phyloP scores from a whole-genome alignment of 2,797 vertebrate genomes.

The Kryptolebias ocellatus region DNA sequence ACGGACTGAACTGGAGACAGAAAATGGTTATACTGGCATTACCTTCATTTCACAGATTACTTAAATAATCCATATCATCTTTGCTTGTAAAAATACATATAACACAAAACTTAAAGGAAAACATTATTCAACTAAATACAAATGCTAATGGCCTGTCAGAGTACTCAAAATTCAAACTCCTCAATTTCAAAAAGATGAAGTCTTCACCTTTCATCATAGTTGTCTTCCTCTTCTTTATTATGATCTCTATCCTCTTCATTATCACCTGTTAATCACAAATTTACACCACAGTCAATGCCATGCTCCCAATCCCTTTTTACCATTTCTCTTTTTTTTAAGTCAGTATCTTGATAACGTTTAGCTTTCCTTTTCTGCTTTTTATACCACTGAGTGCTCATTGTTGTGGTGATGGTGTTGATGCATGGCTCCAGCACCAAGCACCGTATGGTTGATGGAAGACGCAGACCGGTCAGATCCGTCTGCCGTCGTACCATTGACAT shows the following conservation, averaged over 20 bases:
- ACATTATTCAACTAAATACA: conserved; percentile 54
- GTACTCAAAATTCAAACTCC: conserved; percentile 58
- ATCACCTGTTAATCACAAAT: conserved; percentile 11
- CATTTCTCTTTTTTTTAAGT: conserved; percentile 21
- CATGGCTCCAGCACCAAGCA: conserved; percentile 81
- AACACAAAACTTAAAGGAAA: conserved; percentile 45
- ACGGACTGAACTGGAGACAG: conserved; percentile 18
- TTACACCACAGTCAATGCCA: conserved; percentile 9
- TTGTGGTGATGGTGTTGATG: conserved; percentile 86
- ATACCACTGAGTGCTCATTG: conserved; percentile 97
- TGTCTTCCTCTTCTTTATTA: conserved; percentile 19
- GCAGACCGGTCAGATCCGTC: conserved; percentile 96
- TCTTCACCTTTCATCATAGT: conserved; percentile 38
- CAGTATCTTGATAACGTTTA: conserved; percentile 14
- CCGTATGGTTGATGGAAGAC: conserved; percentile 95
- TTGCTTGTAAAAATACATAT: conserved; percentile 50
- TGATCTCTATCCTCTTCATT: conserved; percentile 6
- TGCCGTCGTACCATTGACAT: conserved; percentile 84
- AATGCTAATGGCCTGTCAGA: conserved; percentile 65
- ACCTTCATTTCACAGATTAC: conserved; percentile 74
- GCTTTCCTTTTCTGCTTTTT: conserved; percentile 53
- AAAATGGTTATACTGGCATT: conserved; percentile 68
- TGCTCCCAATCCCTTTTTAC: conserved; percentile 26
- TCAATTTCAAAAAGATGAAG: conserved; percentile 39
- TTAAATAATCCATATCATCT: conserved; percentile 78